Evolutionary conservation across 2,888 invertebrate species (phyloP), one percentile per base, ranked within the genome.

Genomic region (Drepana falcataria): DNA sequence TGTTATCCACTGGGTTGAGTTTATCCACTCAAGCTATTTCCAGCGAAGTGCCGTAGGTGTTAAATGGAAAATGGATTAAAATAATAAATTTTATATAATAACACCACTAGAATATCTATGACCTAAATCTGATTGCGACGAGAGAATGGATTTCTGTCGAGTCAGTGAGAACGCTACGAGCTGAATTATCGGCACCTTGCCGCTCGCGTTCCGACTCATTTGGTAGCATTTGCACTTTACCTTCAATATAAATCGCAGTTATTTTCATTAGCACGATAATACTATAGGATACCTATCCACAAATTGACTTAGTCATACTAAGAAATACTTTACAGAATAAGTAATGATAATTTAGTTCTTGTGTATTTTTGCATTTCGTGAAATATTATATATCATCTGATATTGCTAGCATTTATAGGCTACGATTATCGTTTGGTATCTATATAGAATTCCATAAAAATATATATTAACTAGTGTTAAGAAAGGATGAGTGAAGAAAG

Each of bases 161-260:
- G 77, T 81, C 81, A 80, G 75, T 72, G 65, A 63, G 67, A 66
- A 64, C 71, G 70, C 65, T 74, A 68, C 61, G 66, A 65, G 75
- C 71, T 78, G 82, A 85, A 81, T 83, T 85, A 84, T 83, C 80
- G 78, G 74, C 76, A 77, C 81, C 80, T 77, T 78, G 70, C 75
- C 75, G 66, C 68, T 62, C 65, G 63, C 74, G 76, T 81, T 81
- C 77, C 79, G 65, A 73, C 76, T 83, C 84, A 83, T 84, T 85
- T 84, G 77, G 65, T 75, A 69, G 68, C 75, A 78, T 79, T 80
- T 76, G 82, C 78, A 80, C 75, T 80, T 77, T 77, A 73, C 78
- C 74, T 77, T 72, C 70, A 69, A 71, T 73, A 72, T 68, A 72
- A 71, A 77, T 77, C 71, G 71, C 59, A 69, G 69, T 75, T 69